Evolutionary conservation across 2,797 vertebrate genomes (phyloP).

Genomic region (Sebastes iracundus): DNA sequence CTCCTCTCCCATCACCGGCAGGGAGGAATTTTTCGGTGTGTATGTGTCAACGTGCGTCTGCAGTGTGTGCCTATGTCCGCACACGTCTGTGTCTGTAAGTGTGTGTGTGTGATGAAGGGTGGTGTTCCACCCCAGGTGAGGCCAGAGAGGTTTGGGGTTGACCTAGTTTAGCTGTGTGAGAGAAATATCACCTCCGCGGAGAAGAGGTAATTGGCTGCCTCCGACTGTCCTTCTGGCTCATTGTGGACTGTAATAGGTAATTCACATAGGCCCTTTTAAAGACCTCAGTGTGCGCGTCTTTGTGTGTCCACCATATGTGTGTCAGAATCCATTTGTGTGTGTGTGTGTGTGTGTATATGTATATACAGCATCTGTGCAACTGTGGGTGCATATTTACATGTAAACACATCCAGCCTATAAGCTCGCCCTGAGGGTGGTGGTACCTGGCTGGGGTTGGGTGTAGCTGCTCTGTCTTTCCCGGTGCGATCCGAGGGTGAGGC

Average conservation of each 20-base stretch:
- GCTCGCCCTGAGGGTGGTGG: not conserved
- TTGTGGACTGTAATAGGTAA: constrained; percentile 78
- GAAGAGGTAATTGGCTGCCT: constrained; percentile 82
- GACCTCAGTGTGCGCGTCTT: constrained; percentile 33
- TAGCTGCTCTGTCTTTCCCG: constrained; percentile 89
- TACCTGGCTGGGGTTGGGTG: constrained; percentile 92
- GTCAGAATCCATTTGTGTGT: constrained; percentile 7
- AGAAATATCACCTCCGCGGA: constrained; percentile 79
- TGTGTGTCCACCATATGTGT: constrained; percentile 10
- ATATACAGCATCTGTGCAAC: not conserved
- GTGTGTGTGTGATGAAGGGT: constrained; percentile 72
- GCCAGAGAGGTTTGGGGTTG: constrained; percentile 78
- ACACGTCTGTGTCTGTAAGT: constrained; percentile 36
- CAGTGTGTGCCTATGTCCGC: constrained; percentile 39
- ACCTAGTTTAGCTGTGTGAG: constrained; percentile 82
- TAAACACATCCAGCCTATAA: not conserved
- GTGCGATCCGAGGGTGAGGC: constrained; percentile 92
- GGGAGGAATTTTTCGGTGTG: constrained; percentile 63
- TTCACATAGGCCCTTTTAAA: constrained; percentile 77
- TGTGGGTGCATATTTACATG: not conserved
- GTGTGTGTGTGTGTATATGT: not conserved
- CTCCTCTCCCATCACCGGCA: constrained; percentile 71
- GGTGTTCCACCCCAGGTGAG: constrained; percentile 77
- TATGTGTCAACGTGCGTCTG: constrained; percentile 38
- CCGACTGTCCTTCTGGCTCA: constrained; percentile 79